These are phyloP conservation scores for Cosmorhoe ocellata DNA, from an alignment of 2,888 invertebrate genomes.

Conservation along the genomic window DNA sequence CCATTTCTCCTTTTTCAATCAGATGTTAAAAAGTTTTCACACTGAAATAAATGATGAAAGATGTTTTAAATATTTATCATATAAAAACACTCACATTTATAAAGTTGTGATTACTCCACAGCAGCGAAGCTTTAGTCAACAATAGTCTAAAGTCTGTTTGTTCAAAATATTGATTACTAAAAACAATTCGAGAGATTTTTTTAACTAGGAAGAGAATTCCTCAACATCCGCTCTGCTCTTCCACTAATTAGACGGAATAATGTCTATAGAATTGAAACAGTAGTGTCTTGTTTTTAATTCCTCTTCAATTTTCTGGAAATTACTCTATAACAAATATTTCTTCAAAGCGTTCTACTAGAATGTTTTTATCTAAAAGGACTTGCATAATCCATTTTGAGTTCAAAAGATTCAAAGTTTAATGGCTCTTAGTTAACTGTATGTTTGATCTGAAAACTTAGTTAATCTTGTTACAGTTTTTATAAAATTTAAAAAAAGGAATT, in stretches of 20 bases:
- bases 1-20: slow-evolving; percentile 35
- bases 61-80: neutral
- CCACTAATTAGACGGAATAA: slow-evolving; percentile 49
- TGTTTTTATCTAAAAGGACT: slow-evolving; percentile 16
- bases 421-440: no score
- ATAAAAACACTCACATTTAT: no score
- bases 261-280: slow-evolving; percentile 41
- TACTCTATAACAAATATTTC: neutral
- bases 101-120: no score
- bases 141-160: no score
- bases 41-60: no score
- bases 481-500: slow-evolving; percentile 15
- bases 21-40: no score
- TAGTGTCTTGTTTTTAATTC: no score
- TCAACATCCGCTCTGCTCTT: slow-evolving; percentile 33
- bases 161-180: slow-evolving; percentile 3
- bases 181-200: slow-evolving; percentile 9
- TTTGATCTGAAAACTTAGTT: slow-evolving; percentile 14
- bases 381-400: slow-evolving; percentile 20
- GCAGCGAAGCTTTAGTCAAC: no score
- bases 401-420: slow-evolving; percentile 4
- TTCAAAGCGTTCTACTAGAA: slow-evolving; percentile 6
- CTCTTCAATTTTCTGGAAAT: slow-evolving; percentile 25
- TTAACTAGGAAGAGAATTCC: neutral
- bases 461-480: slow-evolving; percentile 15